phyloP scores from a whole-genome alignment of 2,113 vertebrate genomes.

The Plotosus lineatus region DNA sequence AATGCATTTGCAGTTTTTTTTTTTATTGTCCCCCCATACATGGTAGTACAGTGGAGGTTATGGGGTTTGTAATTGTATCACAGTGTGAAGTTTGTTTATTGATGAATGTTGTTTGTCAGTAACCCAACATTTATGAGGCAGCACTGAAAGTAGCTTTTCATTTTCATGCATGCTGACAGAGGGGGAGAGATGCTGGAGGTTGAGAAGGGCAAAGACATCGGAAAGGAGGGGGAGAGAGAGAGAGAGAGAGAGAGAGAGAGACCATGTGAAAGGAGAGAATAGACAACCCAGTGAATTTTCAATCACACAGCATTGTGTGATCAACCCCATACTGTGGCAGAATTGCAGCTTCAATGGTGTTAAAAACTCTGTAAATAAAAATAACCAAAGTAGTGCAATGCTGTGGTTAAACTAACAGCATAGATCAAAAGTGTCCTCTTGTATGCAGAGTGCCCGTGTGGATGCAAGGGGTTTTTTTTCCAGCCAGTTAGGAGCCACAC shows the following conservation, averaged over 20 bases:
- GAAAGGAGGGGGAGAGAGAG: background rate
- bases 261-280: background rate
- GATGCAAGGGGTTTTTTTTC: background rate
- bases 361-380: slow-evolving; percentile 17
- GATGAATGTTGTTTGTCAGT: slow-evolving; percentile 53
- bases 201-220: background rate
- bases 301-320: slow-evolving; percentile 34
- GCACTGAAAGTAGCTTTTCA: slow-evolving; percentile 36
- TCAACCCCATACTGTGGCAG: slow-evolving; percentile 41
- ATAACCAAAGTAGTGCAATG: slow-evolving; percentile 7
- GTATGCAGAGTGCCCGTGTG: background rate
- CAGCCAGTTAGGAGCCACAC: background rate
- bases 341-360: slow-evolving; percentile 33
- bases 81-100: slow-evolving; percentile 45
- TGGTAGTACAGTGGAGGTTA: slow-evolving; percentile 21
- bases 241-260: background rate
- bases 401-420: background rate
- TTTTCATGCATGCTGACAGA: slow-evolving; percentile 39
- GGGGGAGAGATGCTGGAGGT: background rate
- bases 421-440: background rate
- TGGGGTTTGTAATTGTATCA: slow-evolving; percentile 45
- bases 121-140: slow-evolving; percentile 48
- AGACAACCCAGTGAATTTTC: slow-evolving; percentile 34
- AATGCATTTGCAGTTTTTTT: slow-evolving; percentile 4
- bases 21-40: background rate